Evolutionary conservation across 2,797 vertebrate genomes (phyloP), one percentile per base, ranked within the genome.

Genomic region (Otolemur crassicaudatus): DNA sequence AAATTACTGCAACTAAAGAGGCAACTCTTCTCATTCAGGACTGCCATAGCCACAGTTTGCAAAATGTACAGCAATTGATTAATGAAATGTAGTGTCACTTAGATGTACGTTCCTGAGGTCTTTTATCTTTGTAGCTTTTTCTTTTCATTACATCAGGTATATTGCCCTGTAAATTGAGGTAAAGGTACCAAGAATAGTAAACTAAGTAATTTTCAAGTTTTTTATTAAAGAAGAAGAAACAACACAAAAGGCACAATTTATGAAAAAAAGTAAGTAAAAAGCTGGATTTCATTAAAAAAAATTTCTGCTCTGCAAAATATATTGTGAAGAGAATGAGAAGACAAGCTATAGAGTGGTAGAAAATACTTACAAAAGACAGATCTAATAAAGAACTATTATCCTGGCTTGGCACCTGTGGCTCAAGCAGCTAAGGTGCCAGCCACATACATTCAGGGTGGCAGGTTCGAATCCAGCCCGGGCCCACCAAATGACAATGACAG

Each of bases 141-240:
- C 98, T 98, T 98, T 98, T 98, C 98, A 99, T 99, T 99, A 98
- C 99, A 98, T 99, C 98, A 99, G 99, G 98, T 99, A 98, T 98
- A 99, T 98, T 99, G 98, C 99, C 98, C 99, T 99, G 99, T 99
- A 99, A 98, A 98, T 99, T 99, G 99, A 99, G 98, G 99, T 99
- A 99, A 99, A 99, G 98, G 98, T 99, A 99, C 98, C 98, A 99
- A 99, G 99, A 99, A 99, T 99, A 98, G 99, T 99, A 97, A 99
- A 98, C 98, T 98, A 98, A 98, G 98, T 98, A 99, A 98, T 99
- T 98, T 99, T 99, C 46, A 49, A 49, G 46, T 49, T 49, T 49
- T 49, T 46, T 49, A 12, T 49, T 56, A 56, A 56, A 56, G 53
- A 56, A 56, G 53, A 56, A 49, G 75, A 77, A 76, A 56, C 46